These are phyloP conservation scores for Cettia cetti DNA, from an alignment of 2,113 vertebrate species.

Conservation along the genomic window DNA sequence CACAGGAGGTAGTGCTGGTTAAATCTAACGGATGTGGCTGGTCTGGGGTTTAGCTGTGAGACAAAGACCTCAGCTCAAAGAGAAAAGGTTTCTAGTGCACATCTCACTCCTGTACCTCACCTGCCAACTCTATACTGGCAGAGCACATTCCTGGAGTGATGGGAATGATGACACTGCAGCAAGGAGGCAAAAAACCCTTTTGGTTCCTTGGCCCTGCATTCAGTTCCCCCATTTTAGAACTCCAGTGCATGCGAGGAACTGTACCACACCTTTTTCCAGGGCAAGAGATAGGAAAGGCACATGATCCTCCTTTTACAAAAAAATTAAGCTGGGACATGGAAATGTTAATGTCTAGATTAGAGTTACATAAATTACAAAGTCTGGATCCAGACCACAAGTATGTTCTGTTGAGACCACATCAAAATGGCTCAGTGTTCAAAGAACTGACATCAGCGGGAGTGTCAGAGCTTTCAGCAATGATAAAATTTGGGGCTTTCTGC, in stretches of 20 bases:
- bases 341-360: slow-evolving; percentile 43
- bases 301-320: background rate
- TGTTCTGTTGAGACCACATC: slow-evolving; percentile 48
- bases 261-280: background rate
- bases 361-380: slow-evolving; percentile 11
- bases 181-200: background rate
- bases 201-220: background rate
- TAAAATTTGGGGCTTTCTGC: background rate
- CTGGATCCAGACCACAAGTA: slow-evolving; percentile 49
- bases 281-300: background rate
- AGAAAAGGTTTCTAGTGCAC: background rate
- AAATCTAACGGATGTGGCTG: background rate
- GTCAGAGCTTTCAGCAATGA: background rate
- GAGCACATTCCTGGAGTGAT: fast-evolving
- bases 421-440: slow-evolving; percentile 12
- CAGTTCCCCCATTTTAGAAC: background rate
- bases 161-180: background rate
- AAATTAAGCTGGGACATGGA: background rate
- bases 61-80: background rate
- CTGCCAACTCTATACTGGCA: background rate
- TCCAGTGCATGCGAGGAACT: background rate
- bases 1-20: background rate
- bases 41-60: background rate
- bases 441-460: background rate
- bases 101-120: background rate